Evolutionary conservation across 2,113 vertebrate genomes (phyloP).

Genomic region (Notiomystis cincta): DNA sequence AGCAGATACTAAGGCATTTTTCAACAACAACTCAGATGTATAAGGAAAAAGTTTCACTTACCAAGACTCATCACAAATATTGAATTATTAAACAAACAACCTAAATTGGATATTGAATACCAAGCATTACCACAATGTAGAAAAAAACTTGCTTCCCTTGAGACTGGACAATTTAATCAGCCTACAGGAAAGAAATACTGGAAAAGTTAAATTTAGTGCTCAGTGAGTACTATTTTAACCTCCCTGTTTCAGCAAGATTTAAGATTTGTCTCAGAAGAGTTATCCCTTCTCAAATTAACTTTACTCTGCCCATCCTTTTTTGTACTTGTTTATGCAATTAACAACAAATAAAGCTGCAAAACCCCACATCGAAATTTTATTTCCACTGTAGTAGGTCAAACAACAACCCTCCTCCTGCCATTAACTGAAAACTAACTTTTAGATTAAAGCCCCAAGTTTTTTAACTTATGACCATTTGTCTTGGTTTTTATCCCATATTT

Average conservation of each 20-base stretch:
- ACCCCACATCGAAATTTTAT: background rate
- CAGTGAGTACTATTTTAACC: background rate
- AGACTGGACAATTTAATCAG: constrained; percentile 29
- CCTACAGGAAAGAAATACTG: constrained; percentile 2
- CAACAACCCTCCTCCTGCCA: background rate
- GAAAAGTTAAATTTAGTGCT: constrained; percentile 12
- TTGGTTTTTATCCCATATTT: background rate
- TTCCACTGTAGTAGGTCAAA: background rate
- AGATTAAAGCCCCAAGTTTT: background rate
- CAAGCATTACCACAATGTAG: background rate
- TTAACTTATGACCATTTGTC: background rate
- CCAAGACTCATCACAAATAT: background rate
- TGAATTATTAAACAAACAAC: constrained; percentile 34
- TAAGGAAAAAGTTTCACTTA: background rate
- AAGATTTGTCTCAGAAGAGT: constrained; percentile 2
- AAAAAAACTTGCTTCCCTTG: background rate
- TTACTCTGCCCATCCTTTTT: background rate
- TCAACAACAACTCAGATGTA: background rate
- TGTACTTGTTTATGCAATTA: background rate
- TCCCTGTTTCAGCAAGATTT: background rate
- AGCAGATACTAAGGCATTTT: background rate
- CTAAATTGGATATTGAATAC: constrained; percentile 21
- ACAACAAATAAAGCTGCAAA: background rate
- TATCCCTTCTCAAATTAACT: constrained; percentile 3
- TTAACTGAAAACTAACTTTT: background rate